Evolutionary conservation across 2,888 invertebrate species (phyloP), one percentile per base, ranked within the genome.

Genomic region (Andrena camellia): DNA sequence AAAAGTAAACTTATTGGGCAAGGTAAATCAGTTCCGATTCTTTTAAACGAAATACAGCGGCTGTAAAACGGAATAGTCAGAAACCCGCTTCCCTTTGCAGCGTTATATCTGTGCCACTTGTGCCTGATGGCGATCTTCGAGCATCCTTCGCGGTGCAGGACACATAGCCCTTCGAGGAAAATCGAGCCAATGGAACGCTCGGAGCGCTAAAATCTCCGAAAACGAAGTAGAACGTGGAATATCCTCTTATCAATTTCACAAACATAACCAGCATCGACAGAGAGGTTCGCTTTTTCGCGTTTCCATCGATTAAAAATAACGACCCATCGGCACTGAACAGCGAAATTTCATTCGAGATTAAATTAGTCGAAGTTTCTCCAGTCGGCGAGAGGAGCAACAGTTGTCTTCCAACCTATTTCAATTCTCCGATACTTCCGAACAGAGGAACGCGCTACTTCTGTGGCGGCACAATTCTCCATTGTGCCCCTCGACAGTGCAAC

Each of bases 381-480:
- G 60, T 50, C 26, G 59, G 57, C 62, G 71, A 78, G 76, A 78
- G 60, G 83, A 83, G 89, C 88, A 89, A 89, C 88, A 88, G 88
- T 89, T 89, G 88, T 89, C 88, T 83, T 82, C 77, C 79, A 52
- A 81, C 75, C 86, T 86, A 86, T 88, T 86, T 82, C 86, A 81
- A 87, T 88, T 88, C 83, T 75, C 89, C 85, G 79, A 82, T 88
- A 85, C 84, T 87, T 81, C 78, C 83, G 84, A 83, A 84, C 79
- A 73, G 78, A 81, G 80, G 78, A 81, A 79, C 84, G 69, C 78
- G 81, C 76, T 86, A 86, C 87, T 87, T 88, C 86, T 81, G 89
- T 84, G 85, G 78, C 80, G 86, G 88, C 84, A 91, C 88, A 90
- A 90, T 90, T 87, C 88, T 89, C 90, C 87, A 90, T 91, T 92